phyloP scores from a whole-genome alignment of 2,888 invertebrate species.

The Rhamnusium bicolor region DNA sequence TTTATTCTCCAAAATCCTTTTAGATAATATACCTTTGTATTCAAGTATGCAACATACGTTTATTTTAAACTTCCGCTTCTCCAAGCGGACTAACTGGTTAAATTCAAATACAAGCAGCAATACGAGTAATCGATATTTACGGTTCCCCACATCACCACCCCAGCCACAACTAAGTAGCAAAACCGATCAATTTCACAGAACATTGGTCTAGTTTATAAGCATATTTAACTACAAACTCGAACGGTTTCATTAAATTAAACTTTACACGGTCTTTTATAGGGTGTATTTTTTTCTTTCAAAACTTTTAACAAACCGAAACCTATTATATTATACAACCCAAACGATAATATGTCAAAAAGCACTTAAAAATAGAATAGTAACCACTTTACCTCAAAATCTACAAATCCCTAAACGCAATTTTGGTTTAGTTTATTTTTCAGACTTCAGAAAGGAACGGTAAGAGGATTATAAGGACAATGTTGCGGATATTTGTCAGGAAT shows the following conservation, averaged over 20 bases:
- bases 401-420: conserved; percentile 54
- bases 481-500: conserved; percentile 55
- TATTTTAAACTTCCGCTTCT: conserved; percentile 35
- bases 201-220: conserved; percentile 65
- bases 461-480: conserved; percentile 61
- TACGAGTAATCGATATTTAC: conserved; percentile 51
- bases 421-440: conserved; percentile 47
- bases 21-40: too few relatives aligned
- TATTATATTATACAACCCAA: conserved; percentile 46
- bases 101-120: conserved; percentile 29
- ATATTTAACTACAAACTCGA: conserved; percentile 60
- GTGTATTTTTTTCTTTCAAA: conserved; percentile 20
- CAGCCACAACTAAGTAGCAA: conserved; percentile 56
- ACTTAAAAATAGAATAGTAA: conserved; percentile 54
- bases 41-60: conserved; percentile 3
- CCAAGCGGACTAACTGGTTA: conserved; percentile 39
- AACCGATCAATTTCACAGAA: conserved; percentile 71
- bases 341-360: conserved; percentile 58
- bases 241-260: conserved; percentile 59
- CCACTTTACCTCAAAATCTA: conserved; percentile 49
- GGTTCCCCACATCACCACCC: conserved; percentile 44
- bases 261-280: conserved; percentile 35
- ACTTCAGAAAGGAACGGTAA: conserved; percentile 51
- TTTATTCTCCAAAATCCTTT: too few relatives aligned
- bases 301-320: conserved; percentile 9